phyloP scores from a whole-genome alignment of 2,888 invertebrate genomes.

The Himalopsyche tibetana region DNA sequence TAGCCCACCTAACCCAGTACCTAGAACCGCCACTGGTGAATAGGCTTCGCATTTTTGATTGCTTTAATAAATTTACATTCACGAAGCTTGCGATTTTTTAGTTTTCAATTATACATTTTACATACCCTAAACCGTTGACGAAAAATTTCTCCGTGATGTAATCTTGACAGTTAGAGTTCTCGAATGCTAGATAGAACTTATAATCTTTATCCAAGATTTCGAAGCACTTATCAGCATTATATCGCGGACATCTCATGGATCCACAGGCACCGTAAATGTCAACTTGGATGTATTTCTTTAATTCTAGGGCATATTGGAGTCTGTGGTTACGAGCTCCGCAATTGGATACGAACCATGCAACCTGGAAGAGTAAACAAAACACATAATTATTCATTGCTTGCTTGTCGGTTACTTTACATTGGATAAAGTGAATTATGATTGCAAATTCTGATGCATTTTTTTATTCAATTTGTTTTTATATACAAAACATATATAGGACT shows the following conservation, averaged over 20 bases:
- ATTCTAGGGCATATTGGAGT: slow-evolving; percentile 89
- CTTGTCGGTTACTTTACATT: too few species aligned
- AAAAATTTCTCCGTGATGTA: slow-evolving; percentile 98
- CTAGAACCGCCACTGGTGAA: too few species aligned
- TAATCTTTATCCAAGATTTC: slow-evolving; percentile 94
- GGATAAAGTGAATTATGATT: too few species aligned
- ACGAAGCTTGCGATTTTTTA: too few species aligned
- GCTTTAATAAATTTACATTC: too few species aligned
- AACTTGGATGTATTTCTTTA: slow-evolving; percentile 90
- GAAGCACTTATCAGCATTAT: slow-evolving; percentile 88
- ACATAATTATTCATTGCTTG: too few species aligned
- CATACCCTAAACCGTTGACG: slow-evolving; percentile 93
- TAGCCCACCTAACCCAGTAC: too few species aligned
- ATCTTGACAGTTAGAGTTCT: slow-evolving; percentile 97
- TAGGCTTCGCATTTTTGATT: too few species aligned
- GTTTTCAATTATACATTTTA: slow-evolving; percentile 64
- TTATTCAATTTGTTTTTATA: too few species aligned
- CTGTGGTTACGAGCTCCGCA: slow-evolving; percentile 95
- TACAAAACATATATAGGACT: too few species aligned
- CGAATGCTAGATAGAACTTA: slow-evolving; percentile 97
- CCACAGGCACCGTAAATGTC: slow-evolving; percentile 97
- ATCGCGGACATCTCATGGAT: slow-evolving; percentile 88
- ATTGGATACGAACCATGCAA: slow-evolving; percentile 99
- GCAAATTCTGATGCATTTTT: too few species aligned
- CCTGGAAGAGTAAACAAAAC: slow-evolving; percentile 71